Percentiles rank a stretch among this genome's conserved stretches.
phyloP scores from a whole-genome alignment of 2,888 invertebrate genomes.

The Asteroscopus sphinx region DNA sequence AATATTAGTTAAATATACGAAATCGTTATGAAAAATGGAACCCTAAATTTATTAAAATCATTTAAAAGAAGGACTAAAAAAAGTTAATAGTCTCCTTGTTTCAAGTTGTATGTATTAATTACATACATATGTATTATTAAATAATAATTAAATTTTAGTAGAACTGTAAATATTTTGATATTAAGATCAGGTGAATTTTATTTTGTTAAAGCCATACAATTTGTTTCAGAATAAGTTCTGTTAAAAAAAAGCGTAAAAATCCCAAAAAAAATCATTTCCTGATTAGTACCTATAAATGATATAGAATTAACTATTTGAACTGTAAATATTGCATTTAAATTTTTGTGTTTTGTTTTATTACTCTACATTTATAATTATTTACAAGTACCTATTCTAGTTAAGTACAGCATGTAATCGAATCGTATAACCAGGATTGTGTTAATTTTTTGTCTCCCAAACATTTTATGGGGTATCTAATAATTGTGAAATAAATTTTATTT shows the following conservation, averaged over 20 bases:
- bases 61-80: conserved; percentile 36
- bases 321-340: conserved; percentile 88
- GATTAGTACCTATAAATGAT: conserved; percentile 73
- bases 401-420: conserved; percentile 80
- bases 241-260: conserved; percentile 70
- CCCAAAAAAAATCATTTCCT: conserved; percentile 64
- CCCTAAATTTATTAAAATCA: conserved; percentile 48
- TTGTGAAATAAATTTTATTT: conserved; percentile 85
- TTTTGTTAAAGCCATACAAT: conserved; percentile 69
- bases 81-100: conserved; percentile 55
- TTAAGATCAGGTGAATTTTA: conserved; percentile 62
- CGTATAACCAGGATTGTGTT: conserved; percentile 83
- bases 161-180: conserved; percentile 68
- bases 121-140: conserved; percentile 64
- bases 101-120: no score
- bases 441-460: conserved; percentile 67
- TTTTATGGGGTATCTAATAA: conserved; percentile 65
- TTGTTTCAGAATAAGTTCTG: conserved; percentile 72
- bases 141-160: conserved; percentile 62
- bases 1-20: conserved; percentile 85
- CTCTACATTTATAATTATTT: conserved; percentile 68
- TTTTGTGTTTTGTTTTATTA: conserved; percentile 81
- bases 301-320: conserved; percentile 67
- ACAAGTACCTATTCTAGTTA: conserved; percentile 71
- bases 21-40: conserved; percentile 55